Evolutionary conservation across 1,140 invertebrate species (phyloP).

Genomic region (Megalonaias nervosa): DNA sequence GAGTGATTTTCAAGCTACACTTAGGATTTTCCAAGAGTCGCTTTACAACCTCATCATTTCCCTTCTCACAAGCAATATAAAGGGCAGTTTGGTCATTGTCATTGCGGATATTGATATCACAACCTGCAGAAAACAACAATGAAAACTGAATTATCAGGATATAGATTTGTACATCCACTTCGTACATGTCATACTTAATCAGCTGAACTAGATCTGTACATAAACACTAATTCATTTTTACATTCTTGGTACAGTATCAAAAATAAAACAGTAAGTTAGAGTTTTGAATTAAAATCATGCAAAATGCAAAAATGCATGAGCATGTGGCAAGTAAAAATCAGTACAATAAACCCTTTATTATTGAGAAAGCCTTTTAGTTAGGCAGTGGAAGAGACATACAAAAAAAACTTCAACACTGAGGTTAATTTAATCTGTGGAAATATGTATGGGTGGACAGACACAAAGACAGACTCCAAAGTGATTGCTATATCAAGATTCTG

Average conservation of each 20-base stretch:
- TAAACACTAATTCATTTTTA: background rate
- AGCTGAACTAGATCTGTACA: background rate
- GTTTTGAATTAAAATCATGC: no score
- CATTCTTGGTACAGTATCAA: background rate
- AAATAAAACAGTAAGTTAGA: background rate
- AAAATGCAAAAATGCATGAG: no score
- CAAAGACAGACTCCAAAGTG: no score
- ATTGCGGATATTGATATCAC: conserved; percentile 59
- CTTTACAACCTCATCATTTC: conserved; percentile 53
- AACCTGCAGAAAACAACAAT: conserved; percentile 52
- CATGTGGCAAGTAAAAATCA: no score
- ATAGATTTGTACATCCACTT: background rate
- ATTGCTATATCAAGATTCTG: no score
- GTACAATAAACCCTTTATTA: no score
- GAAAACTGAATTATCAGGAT: background rate
- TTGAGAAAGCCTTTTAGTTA: no score
- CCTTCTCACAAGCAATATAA: conserved; percentile 63
- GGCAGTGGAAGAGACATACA: no score
- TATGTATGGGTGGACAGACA: no score
- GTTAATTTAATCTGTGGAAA: no score
- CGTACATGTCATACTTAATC: background rate
- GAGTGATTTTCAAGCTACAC: conserved; percentile 35
- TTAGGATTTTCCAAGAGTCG: conserved; percentile 47
- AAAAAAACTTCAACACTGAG: no score
- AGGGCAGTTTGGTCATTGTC: conserved; percentile 54